These are phyloP conservation scores for Parambassis ranga DNA, from an alignment of 2,797 vertebrate species.

Conservation along the genomic window DNA sequence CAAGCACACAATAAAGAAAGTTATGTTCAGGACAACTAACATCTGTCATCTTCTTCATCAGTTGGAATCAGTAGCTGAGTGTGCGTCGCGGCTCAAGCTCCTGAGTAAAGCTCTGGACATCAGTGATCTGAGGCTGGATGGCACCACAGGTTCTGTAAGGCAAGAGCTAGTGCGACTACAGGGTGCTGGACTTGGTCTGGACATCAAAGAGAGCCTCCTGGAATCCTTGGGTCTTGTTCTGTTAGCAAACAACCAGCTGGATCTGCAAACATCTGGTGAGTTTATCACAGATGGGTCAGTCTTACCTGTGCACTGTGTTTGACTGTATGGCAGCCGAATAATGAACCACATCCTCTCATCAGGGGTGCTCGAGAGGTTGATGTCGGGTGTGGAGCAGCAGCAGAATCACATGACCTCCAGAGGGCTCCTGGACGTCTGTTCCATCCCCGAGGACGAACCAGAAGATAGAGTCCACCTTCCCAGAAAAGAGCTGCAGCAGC, in stretches of 20 bases:
- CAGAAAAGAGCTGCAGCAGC: slow-evolving; percentile 78
- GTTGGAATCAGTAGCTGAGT: slow-evolving; percentile 86
- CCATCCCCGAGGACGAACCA: slow-evolving; percentile 51
- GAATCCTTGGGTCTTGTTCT: slow-evolving; percentile 86
- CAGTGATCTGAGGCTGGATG: slow-evolving; percentile 69
- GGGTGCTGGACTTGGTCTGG: slow-evolving; percentile 78
- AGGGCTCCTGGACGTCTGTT: slow-evolving; percentile 71
- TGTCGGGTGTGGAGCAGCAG: slow-evolving; percentile 80
- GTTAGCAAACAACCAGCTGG: slow-evolving; percentile 86
- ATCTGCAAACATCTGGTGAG: slow-evolving; percentile 85
- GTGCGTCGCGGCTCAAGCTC: slow-evolving; percentile 80
- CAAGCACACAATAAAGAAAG: too few relatives aligned
- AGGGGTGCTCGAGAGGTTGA: slow-evolving; percentile 82
- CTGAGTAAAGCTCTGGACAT: slow-evolving; percentile 83
- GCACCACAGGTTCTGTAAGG: slow-evolving; percentile 68
- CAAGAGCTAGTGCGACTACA: slow-evolving; percentile 84
- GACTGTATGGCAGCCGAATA: too few relatives aligned
- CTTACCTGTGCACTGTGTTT: not conserved
- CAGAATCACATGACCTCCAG: slow-evolving; percentile 79
- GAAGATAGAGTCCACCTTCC: slow-evolving; percentile 32
- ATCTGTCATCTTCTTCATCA: slow-evolving; percentile 55
- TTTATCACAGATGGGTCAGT: too few relatives aligned
- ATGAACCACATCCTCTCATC: not conserved
- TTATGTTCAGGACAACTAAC: not conserved
- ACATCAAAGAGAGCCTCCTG: slow-evolving; percentile 87